Base-by-base conservation (phyloP, 1,140 invertebrate species). In the Nasonia vitripennis region DNA sequence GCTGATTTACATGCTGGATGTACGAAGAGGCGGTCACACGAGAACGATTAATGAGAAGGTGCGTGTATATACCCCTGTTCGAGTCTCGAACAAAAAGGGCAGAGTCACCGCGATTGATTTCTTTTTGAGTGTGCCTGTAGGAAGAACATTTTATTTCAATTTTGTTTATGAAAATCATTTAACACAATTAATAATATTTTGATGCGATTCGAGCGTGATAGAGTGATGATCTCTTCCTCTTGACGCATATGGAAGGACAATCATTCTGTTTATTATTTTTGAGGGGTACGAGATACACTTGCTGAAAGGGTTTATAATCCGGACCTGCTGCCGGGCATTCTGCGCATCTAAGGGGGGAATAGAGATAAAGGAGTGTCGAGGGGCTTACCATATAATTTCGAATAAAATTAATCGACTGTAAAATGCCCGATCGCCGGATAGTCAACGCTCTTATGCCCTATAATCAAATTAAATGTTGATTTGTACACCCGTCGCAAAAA, bases 371-470 rank as follows among this genome's bases (percentile, higher is more conserved):
- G 84, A 73, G 84, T 85, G 81, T 83, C 62, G 82, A 87, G 85
- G 86, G 85, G 83, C 79, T 81, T 86, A 85, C 71, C 78, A 77
- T 81, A 62, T 67, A 48, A 78, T 85, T 85, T 81, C 62, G 23
- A 84, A 88, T 88, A 78, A 88, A 88, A 88, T 88, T 88, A 88
- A 88, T 87, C 83, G 83, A 86, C 75, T 86, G 84, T 86, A 84
- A 88, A 86, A 87, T 81, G 51, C 37, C 81, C 78, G 86, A 80
- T 73, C 78, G 45, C 27, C 17, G 23, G 34, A 23, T 41, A 62
- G 71, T 74, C 74, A n/a, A 6, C 55, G 3, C 62, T 67, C 11
- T 7, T 20, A 0, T n/a, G 14, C n/a, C 6, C 12, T 7, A 62
- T 62, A 11, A 62, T 41, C 7, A 9, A 41, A 41, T 41, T 41